Evolutionary conservation across 2,888 invertebrate genomes (phyloP).

Genomic region (Cybosia mesomella): DNA sequence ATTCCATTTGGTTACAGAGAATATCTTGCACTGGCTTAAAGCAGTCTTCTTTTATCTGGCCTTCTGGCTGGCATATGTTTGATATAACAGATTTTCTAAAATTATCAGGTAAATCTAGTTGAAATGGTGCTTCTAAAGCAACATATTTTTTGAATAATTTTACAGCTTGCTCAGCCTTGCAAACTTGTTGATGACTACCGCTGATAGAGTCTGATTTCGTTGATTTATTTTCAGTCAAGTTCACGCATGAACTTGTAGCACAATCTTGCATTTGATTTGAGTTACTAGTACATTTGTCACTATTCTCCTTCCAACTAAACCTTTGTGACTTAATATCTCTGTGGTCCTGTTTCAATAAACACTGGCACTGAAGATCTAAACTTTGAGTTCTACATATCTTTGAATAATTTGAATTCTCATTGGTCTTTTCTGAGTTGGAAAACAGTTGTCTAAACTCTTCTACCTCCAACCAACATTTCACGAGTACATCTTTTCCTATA

Average conservation of each 20-base stretch:
- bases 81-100: constrained; percentile 88
- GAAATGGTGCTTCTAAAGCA: constrained; percentile 89
- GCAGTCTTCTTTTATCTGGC: constrained; percentile 89
- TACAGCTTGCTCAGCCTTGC: constrained; percentile 88
- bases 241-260: constrained; percentile 72
- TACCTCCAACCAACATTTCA: constrained; percentile 93
- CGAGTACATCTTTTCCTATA: constrained; percentile 88
- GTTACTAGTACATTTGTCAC: constrained; percentile 55
- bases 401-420: constrained; percentile 56
- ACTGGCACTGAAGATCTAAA: constrained; percentile 70
- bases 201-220: constrained; percentile 39
- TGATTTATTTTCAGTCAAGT: constrained; percentile 64
- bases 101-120: constrained; percentile 87
- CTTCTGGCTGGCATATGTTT: constrained; percentile 89
- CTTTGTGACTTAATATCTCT: constrained; percentile 59
- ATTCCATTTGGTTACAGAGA: constrained; percentile 90
- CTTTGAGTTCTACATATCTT: constrained; percentile 74
- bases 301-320: constrained; percentile 62
- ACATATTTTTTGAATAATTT: constrained; percentile 93
- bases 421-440: constrained; percentile 47
- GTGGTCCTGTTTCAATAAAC: constrained; percentile 45
- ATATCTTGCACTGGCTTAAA: constrained; percentile 91
- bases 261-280: constrained; percentile 58
- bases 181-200: constrained; percentile 52
- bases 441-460: constrained; percentile 87